Conservation (phyloP, 2,888 invertebrate species). For the Trissonchulus latispiculum region DNA sequence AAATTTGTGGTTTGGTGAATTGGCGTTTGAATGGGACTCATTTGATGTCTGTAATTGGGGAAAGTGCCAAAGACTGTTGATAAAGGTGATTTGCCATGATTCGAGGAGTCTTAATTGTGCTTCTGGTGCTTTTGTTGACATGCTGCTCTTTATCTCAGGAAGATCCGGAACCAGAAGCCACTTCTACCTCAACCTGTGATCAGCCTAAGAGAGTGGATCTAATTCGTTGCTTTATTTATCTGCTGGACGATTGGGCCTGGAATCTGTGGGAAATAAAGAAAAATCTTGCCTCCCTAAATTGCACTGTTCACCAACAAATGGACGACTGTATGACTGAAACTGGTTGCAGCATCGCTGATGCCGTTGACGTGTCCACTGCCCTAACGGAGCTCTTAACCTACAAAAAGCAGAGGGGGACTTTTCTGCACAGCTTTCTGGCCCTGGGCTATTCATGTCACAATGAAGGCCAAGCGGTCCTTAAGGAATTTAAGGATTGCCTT, state of each 20-base stretch:
- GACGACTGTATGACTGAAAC: neutral
- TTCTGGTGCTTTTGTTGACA: too few species aligned
- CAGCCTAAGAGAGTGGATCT: constrained; percentile 26
- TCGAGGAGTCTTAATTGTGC: too few species aligned
- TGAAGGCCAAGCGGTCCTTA: constrained; percentile 8
- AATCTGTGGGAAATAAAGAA: constrained; percentile 11
- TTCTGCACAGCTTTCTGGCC: constrained; percentile 10
- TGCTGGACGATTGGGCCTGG: constrained; percentile 21
- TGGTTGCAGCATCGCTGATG: constrained; percentile 8
- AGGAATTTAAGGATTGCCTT: neutral
- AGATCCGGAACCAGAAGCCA: too few species aligned
- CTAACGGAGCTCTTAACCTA: constrained; percentile 9
- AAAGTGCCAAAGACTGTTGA: too few species aligned
- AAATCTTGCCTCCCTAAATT: constrained; percentile 14
- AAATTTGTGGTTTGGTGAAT: too few species aligned
- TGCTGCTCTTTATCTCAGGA: too few species aligned
- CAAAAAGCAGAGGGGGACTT: neutral
- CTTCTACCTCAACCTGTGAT: neutral
- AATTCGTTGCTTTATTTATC: constrained; percentile 4
- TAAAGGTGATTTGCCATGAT: too few species aligned
- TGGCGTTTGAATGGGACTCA: too few species aligned
- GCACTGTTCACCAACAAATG: constrained; percentile 12
- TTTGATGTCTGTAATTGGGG: too few species aligned
- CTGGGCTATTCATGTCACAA: neutral
- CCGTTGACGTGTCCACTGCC: constrained; percentile 11